Evolutionary conservation across 2,888 invertebrate genomes (phyloP), one percentile per base, ranked within the genome.

Genomic region (Philhelius pedissequus): DNA sequence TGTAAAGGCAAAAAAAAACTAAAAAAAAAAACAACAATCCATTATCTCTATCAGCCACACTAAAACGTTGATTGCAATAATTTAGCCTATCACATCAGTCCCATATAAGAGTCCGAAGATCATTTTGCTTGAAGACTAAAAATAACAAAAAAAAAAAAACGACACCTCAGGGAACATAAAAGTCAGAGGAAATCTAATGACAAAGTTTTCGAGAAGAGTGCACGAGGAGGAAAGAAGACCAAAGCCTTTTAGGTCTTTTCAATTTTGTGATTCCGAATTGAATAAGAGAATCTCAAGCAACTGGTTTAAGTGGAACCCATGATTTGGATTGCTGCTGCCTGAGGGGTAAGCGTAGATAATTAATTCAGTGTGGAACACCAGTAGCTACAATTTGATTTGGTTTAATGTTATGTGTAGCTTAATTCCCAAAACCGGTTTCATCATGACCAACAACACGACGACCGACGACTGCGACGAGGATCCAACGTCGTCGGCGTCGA

Each of bases 341-440:
- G 54, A 64, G 80, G 79, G 84, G 84, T 35, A 73, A 79, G 73
- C 68, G 86, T 74, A 70, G 86, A 86, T 86, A 87, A 87, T 87
- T 87, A 87, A 87, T 87, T 84, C 87, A 81, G 86, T 77, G 87
- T 78, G 86, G 87, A 87, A 86, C 86, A 87, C 87, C 87, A 86
- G 87, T 87, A 87, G 86, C 87, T 76, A 76, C 87, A 80, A 87
- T 87, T 87, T 83, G 87, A 87, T 87, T 86, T 87, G 87, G 86
- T 83, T 87, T 87, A 86, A 87, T 87, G 86, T 78, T 86, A 73
- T 79, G 84, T 84, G 84, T 79, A 80, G 84, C 84, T 84, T 86
- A 86, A 86, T 86, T 86, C 77, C 77, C 58, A 74, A 69, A 86
- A 86, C 86, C 86, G 83, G 86, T 86, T 68, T 32, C 22, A 54